Conservation (phyloP, 2,113 vertebrate species). For the Mus pahari region DNA sequence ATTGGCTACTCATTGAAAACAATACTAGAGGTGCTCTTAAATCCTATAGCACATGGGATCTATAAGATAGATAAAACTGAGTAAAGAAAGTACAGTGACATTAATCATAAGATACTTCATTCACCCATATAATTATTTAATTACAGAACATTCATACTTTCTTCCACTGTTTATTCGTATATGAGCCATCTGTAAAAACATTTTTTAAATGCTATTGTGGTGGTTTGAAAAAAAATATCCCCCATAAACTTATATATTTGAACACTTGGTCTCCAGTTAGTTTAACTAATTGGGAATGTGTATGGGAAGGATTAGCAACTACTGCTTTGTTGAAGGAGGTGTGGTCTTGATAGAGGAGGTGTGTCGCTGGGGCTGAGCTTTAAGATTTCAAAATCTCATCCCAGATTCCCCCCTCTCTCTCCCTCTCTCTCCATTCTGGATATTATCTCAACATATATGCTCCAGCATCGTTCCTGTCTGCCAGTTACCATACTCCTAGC, state of each 20-base stretch:
- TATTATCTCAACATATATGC: background rate
- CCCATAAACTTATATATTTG: background rate
- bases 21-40: background rate
- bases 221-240: background rate
- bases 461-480: background rate
- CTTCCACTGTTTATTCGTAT: conserved; percentile 5
- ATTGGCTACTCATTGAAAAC: conserved; percentile 10
- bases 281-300: background rate
- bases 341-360: background rate
- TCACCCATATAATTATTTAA: conserved; percentile 36
- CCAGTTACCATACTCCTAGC: background rate
- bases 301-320: background rate
- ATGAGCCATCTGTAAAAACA: background rate
- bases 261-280: background rate
- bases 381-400: background rate
- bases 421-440: background rate
- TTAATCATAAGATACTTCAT: conserved; percentile 7
- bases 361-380: background rate
- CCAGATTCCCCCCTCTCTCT: background rate
- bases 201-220: background rate
- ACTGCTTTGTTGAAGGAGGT: background rate
- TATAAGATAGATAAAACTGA: background rate
- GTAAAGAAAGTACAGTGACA: background rate
- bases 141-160: background rate
- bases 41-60: background rate